Evolutionary conservation across 2,113 vertebrate species (phyloP).

Genomic region (Diphyllodes magnificus): DNA sequence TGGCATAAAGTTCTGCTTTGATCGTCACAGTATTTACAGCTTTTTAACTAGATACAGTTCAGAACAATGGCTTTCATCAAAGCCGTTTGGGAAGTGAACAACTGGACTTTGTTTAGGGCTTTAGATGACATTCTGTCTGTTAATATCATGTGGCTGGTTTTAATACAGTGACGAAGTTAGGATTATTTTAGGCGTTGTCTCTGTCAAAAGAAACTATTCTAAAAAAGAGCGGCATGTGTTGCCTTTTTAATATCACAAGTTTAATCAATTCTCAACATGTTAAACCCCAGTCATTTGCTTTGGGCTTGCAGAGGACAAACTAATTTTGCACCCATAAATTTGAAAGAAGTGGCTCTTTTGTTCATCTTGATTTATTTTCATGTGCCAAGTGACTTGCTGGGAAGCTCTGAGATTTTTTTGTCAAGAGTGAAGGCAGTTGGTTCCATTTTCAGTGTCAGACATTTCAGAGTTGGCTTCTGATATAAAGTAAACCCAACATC

Average conservation of each 20-base stretch:
- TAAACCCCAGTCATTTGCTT: neutral
- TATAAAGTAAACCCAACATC: neutral
- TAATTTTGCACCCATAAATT: neutral
- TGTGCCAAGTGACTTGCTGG: neutral
- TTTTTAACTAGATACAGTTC: slow-evolving; percentile 62
- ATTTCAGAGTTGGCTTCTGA: slow-evolving; percentile 30
- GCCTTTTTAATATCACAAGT: neutral
- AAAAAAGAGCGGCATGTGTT: neutral
- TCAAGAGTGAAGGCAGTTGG: neutral
- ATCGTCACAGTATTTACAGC: slow-evolving; percentile 51
- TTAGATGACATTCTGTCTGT: slow-evolving; percentile 39
- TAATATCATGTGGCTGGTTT: slow-evolving; percentile 40
- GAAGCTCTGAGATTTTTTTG: neutral
- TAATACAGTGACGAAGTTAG: slow-evolving; percentile 5
- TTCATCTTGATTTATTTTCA: neutral
- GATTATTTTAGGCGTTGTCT: slow-evolving; percentile 12
- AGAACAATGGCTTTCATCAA: slow-evolving; percentile 53
- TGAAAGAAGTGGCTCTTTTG: neutral
- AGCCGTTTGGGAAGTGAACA: slow-evolving; percentile 38
- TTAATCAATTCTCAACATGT: neutral
- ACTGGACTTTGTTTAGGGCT: slow-evolving; percentile 48
- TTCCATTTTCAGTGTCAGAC: slow-evolving; percentile 43
- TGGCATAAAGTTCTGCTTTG: slow-evolving; percentile 60
- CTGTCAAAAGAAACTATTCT: slow-evolving; percentile 8
- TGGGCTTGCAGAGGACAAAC: neutral